phyloP scores from a whole-genome alignment of 2,797 vertebrate species.

The Oophaga sylvatica region DNA sequence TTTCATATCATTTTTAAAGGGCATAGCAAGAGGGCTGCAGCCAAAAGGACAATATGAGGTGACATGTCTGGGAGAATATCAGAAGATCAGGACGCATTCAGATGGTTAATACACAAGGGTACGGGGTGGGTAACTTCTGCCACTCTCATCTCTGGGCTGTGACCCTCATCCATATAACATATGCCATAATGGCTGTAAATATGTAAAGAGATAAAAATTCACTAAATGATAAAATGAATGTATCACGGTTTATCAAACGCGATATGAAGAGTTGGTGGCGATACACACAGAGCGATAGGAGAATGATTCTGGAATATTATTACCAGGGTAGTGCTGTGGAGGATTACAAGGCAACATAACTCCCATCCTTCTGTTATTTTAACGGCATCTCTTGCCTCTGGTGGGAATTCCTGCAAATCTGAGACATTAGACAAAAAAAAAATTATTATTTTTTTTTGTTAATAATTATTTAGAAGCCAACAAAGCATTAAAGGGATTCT shows the following conservation, averaged over 20 bases:
- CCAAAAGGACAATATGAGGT: conserved; percentile 6
- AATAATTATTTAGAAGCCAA: not conserved
- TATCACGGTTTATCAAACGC: not conserved
- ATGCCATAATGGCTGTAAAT: not conserved
- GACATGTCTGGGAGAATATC: conserved; percentile 12
- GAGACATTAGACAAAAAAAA: not conserved
- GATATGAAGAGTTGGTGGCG: not conserved
- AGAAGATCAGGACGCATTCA: not conserved
- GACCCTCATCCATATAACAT: not conserved
- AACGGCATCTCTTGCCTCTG: conserved; percentile 85
- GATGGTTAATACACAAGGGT: conserved; percentile 15
- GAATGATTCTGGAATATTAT: not conserved
- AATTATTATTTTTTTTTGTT: not conserved
- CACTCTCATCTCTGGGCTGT: not conserved
- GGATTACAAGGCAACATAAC: conserved; percentile 89
- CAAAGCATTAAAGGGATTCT: too few species aligned
- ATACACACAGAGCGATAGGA: not conserved
- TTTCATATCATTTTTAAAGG: conserved; percentile 1
- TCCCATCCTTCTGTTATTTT: conserved; percentile 84
- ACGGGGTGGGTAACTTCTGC: not conserved
- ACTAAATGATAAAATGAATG: not conserved
- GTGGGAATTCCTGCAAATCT: conserved; percentile 94
- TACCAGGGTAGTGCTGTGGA: conserved; percentile 94
- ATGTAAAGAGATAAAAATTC: not conserved
- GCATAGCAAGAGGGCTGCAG: conserved; percentile 16